phyloP scores from a whole-genome alignment of 2,113 vertebrate species.

The Barnardius zonarius region DNA sequence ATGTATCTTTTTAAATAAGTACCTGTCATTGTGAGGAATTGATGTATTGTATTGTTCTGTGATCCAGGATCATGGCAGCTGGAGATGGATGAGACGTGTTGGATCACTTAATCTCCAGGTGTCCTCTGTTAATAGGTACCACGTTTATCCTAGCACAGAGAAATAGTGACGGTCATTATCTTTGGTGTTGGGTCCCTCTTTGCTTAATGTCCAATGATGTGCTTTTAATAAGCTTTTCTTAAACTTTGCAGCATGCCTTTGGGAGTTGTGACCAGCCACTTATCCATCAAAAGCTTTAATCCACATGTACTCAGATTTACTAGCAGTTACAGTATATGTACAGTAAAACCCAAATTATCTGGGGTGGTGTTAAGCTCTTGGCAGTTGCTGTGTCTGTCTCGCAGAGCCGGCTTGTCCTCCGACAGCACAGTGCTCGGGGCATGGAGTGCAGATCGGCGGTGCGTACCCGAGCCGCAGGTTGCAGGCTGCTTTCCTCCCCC shows the following conservation, averaged over 20 bases:
- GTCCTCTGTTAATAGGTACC: neutral
- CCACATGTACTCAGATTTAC: neutral
- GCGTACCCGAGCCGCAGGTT: rapidly evolving
- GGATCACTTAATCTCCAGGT: neutral
- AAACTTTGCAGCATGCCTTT: neutral
- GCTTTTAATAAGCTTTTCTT: neutral
- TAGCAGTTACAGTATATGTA: rapidly evolving
- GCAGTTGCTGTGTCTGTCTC: neutral
- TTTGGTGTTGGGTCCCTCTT: neutral
- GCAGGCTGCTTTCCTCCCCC: rapidly evolving
- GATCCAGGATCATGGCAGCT: neutral
- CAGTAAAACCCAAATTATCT: rapidly evolving
- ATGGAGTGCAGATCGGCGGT: rapidly evolving
- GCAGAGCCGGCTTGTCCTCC: rapidly evolving
- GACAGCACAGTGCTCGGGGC: rapidly evolving
- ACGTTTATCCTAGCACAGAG: neutral
- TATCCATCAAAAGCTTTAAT: neutral
- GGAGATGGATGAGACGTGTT: neutral
- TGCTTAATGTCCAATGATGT: neutral
- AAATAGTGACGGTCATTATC: neutral
- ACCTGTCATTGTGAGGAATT: neutral
- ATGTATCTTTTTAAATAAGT: neutral
- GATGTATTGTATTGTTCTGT: neutral
- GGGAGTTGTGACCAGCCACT: rapidly evolving
- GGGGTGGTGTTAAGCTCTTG: rapidly evolving